phyloP scores from a whole-genome alignment of 2,797 vertebrate species.

The Poecilia wingei region DNA sequence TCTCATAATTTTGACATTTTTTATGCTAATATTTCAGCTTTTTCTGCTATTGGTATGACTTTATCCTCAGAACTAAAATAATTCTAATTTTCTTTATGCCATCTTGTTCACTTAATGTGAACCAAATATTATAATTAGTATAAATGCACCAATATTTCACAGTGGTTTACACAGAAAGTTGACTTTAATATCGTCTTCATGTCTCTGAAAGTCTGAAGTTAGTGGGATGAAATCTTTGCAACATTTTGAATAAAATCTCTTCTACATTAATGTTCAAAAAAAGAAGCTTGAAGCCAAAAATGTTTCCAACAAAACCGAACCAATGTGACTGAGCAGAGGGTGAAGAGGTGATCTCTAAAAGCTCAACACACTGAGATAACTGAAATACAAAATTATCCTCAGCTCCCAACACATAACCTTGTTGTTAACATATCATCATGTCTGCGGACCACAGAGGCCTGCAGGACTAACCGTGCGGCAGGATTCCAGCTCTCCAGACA shows the following conservation, averaged over 20 bases:
- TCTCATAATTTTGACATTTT: no score
- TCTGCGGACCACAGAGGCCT: neutral
- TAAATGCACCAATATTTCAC: neutral
- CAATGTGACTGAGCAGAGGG: neutral
- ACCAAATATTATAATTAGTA: neutral
- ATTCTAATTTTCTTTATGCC: no score
- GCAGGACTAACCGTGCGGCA: conserved; percentile 89
- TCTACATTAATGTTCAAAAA: no score
- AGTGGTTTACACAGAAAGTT: neutral
- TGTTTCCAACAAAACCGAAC: neutral
- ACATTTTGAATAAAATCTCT: neutral
- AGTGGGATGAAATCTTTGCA: neutral
- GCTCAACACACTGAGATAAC: neutral
- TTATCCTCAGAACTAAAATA: no score
- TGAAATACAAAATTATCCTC: neutral
- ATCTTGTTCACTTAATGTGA: neutral
- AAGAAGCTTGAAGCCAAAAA: no score
- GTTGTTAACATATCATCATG: neutral
- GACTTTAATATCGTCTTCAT: neutral
- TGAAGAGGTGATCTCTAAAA: no score
- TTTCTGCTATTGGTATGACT: no score
- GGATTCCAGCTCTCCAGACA: conserved; percentile 91
- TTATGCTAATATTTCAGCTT: no score
- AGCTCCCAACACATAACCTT: neutral
- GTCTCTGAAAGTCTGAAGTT: neutral